These are phyloP conservation scores for Oreortyx pictus DNA, from an alignment of 2,797 vertebrate species.

Conservation along the genomic window DNA sequence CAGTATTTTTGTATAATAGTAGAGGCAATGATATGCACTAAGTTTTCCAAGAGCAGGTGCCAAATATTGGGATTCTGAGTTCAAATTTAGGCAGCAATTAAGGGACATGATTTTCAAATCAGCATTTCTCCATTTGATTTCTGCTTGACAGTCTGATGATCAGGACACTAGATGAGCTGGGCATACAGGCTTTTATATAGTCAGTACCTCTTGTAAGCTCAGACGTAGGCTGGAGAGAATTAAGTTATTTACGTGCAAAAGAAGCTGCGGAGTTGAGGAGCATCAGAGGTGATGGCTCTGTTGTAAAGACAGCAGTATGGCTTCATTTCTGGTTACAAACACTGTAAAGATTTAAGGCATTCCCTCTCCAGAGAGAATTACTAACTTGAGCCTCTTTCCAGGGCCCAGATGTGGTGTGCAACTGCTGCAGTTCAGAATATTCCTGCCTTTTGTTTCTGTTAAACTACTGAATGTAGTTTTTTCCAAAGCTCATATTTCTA, in stretches of 20 bases:
- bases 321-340: constrained; percentile 44
- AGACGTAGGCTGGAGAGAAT: background rate
- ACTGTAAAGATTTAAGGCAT: background rate
- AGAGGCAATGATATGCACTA: background rate
- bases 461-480: background rate
- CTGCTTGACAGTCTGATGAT: constrained; percentile 36
- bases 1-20: background rate
- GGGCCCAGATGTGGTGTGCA: background rate
- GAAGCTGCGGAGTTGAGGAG: constrained; percentile 27
- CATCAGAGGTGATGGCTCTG: constrained; percentile 44
- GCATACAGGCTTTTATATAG: background rate
- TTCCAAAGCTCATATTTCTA: background rate
- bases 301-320: background rate
- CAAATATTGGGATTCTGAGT: background rate
- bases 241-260: constrained; percentile 4
- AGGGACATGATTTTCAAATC: constrained; percentile 25
- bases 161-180: constrained; percentile 1
- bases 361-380: background rate
- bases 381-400: background rate
- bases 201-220: background rate
- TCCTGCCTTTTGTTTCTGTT: background rate
- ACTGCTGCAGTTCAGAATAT: background rate
- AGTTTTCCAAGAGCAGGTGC: constrained; percentile 12
- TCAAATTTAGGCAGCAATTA: constrained; percentile 31
- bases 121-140: constrained; percentile 11